These are phyloP conservation scores for Caenorhabditis tropicalis DNA, from an alignment of 1,140 invertebrate genomes.

Conservation along the genomic window DNA sequence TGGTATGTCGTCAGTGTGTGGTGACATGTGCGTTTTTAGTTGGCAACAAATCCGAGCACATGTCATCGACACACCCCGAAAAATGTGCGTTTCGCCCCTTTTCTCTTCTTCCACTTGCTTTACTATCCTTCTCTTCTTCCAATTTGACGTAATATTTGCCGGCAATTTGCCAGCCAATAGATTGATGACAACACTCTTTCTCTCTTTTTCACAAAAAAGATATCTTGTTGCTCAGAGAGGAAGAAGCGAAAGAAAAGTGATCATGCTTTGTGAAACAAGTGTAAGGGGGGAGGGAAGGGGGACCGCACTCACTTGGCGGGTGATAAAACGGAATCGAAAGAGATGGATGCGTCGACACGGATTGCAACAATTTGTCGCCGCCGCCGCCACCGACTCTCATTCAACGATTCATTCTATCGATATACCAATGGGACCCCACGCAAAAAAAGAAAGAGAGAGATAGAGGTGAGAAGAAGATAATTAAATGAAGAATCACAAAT, in stretches of 20 bases:
- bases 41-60: slow-evolving; percentile 41
- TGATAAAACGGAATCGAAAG: background rate
- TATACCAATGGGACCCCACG: background rate
- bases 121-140: background rate
- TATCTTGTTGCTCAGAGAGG: background rate
- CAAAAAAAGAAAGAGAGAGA: background rate
- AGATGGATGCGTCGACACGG: background rate
- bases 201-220: too few relatives aligned
- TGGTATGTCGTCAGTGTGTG: slow-evolving; percentile 18
- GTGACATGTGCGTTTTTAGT: slow-evolving; percentile 36
- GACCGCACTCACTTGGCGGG: too few relatives aligned
- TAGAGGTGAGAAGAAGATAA: background rate
- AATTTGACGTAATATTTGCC: slow-evolving; percentile 38
- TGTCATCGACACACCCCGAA: background rate
- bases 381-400: too few relatives aligned
- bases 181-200: slow-evolving; percentile 32
- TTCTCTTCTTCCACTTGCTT: background rate
- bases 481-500: background rate
- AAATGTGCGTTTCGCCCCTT: background rate
- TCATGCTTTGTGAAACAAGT: slow-evolving; percentile 12
- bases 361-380: slow-evolving; percentile 42
- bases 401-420: background rate
- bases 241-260: background rate
- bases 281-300: background rate
- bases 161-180: slow-evolving; percentile 39